phyloP scores from a whole-genome alignment of 1,140 invertebrate species.

The Aphelinus atriplicis region DNA sequence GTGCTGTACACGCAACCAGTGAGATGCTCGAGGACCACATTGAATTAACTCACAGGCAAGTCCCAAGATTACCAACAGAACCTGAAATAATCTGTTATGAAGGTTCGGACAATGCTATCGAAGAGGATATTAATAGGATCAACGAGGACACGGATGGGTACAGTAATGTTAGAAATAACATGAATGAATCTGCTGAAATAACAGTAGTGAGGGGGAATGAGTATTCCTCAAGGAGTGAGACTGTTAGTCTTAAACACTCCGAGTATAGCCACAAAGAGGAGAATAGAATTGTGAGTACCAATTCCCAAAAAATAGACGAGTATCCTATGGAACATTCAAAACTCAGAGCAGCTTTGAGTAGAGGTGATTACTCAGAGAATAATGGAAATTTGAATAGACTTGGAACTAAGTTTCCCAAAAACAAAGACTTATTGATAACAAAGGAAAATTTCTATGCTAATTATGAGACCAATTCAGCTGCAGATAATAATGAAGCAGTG shows the following conservation, averaged over 20 bases:
- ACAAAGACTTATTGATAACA: slow-evolving; percentile 55
- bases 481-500: slow-evolving; percentile 45
- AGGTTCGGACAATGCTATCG: slow-evolving; percentile 54
- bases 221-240: slow-evolving; percentile 42
- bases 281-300: slow-evolving; percentile 42
- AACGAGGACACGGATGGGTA: slow-evolving; percentile 49
- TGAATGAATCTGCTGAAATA: slow-evolving; percentile 18
- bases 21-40: slow-evolving; percentile 62
- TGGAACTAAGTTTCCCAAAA: slow-evolving; percentile 49
- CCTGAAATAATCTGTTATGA: slow-evolving; percentile 65
- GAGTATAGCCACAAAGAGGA: slow-evolving; percentile 51
- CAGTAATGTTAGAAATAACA: slow-evolving; percentile 44
- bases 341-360: slow-evolving; percentile 31
- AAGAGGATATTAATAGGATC: slow-evolving; percentile 51
- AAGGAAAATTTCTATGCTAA: slow-evolving; percentile 59
- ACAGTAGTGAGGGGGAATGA: slow-evolving; percentile 21
- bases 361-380: slow-evolving; percentile 39
- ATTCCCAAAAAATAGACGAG: slow-evolving; percentile 32
- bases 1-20: slow-evolving; percentile 55
- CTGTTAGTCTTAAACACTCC: slow-evolving; percentile 40
- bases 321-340: slow-evolving; percentile 34
- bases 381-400: slow-evolving; percentile 18
- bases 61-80: slow-evolving; percentile 56
- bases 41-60: slow-evolving; percentile 59
- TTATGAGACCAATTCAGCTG: slow-evolving; percentile 49